These are phyloP conservation scores for Limonius californicus DNA, from an alignment of 1,140 invertebrate genomes.

Conservation along the genomic window DNA sequence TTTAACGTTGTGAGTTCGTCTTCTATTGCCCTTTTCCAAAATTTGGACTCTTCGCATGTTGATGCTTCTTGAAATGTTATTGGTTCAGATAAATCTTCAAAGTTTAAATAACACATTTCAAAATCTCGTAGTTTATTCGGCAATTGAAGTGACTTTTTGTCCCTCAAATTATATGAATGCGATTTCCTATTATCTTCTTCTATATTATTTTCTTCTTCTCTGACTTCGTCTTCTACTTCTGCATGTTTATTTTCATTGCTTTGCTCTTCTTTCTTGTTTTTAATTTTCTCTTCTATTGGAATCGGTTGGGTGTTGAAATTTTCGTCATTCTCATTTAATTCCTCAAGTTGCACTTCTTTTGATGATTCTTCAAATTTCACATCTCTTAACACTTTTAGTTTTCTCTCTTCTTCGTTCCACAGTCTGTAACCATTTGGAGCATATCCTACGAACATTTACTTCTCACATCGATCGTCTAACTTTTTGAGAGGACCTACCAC, in stretches of 20 bases:
- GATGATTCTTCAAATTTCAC: no score
- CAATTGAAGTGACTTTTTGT: neutral
- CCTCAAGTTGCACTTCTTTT: no score
- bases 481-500: neutral
- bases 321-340: neutral
- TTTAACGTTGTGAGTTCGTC: conserved; percentile 21
- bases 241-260: neutral
- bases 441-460: no score
- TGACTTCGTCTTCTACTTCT: neutral
- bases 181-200: neutral
- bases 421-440: neutral
- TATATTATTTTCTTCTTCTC: neutral
- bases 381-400: no score
- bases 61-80: neutral
- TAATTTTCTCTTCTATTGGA: neutral
- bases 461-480: neutral
- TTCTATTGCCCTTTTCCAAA: conserved; percentile 21
- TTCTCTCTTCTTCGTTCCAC: neutral
- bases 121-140: neutral
- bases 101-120: neutral
- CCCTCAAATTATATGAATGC: neutral
- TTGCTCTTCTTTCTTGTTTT: neutral
- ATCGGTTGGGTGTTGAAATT: neutral
- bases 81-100: neutral
- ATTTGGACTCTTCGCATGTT: conserved; percentile 24